Percentiles rank a stretch among this genome's conserved stretches.
Conservation (phyloP, 2,797 vertebrate species). For the Gorsachius magnificus region DNA sequence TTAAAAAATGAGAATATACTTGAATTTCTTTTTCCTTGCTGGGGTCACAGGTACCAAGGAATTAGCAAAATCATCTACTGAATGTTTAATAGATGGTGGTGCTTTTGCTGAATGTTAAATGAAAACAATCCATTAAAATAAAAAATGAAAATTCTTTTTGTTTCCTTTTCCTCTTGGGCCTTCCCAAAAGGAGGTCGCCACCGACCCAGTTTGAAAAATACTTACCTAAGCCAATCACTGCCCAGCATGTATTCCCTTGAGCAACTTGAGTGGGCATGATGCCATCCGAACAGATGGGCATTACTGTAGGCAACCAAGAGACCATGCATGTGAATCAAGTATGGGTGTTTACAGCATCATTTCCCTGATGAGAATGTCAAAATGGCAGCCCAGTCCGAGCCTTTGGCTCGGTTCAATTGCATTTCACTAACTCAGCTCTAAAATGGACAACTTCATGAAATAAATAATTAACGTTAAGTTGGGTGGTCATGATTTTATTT, state of each 20-base stretch:
- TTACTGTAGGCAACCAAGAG: slow-evolving; percentile 79
- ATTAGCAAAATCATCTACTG: slow-evolving; percentile 37
- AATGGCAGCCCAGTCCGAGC: slow-evolving; percentile 63
- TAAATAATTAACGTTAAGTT: not conserved
- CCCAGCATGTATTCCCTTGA: slow-evolving; percentile 72
- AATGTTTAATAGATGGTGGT: slow-evolving; percentile 35
- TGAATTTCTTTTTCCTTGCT: slow-evolving; percentile 1
- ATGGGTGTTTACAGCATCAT: slow-evolving; percentile 78
- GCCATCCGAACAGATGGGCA: slow-evolving; percentile 80
- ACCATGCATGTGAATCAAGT: slow-evolving; percentile 76
- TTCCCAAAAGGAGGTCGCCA: slow-evolving; percentile 74
- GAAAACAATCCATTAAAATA: slow-evolving; percentile 72
- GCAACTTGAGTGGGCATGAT: slow-evolving; percentile 71
- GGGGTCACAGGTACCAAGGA: slow-evolving; percentile 15
- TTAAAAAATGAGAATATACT: slow-evolving; percentile 14
- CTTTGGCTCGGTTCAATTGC: slow-evolving; percentile 31
- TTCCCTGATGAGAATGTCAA: slow-evolving; percentile 73
- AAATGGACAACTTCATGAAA: slow-evolving; percentile 26
- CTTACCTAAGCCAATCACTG: slow-evolving; percentile 74
- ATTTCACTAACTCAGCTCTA: slow-evolving; percentile 47
- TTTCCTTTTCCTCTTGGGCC: slow-evolving; percentile 70
- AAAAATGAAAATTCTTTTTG: slow-evolving; percentile 76
- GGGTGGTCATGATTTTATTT: not conserved
- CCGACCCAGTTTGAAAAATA: slow-evolving; percentile 73
- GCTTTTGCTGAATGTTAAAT: slow-evolving; percentile 68